These are phyloP conservation scores for Melanotaenia trifasciata DNA, from an alignment of 2,797 vertebrate genomes.

Conservation along the genomic window DNA sequence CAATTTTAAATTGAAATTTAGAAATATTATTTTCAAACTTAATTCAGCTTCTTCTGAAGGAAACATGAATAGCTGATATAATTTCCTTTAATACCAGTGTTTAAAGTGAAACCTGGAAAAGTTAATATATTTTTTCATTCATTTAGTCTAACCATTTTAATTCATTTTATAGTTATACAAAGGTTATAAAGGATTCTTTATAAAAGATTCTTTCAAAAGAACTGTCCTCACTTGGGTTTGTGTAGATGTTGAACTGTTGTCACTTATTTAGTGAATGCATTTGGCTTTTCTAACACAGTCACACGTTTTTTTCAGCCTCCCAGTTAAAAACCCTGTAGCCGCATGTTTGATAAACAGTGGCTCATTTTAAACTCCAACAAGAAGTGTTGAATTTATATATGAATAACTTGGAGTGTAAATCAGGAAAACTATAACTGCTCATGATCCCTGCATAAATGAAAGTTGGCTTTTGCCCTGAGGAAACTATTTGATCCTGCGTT, in stretches of 20 bases:
- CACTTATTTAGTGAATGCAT: conserved; percentile 41
- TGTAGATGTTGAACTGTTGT: conserved; percentile 57
- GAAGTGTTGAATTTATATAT: conserved; percentile 26
- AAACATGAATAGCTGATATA: no score
- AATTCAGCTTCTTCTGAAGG: no score
- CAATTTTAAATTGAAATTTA: no score
- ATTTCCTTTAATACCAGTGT: background rate
- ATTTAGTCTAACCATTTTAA: conserved; percentile 6
- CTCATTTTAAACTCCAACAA: conserved; percentile 42
- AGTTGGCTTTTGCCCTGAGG: conserved; percentile 48
- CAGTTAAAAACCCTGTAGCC: conserved; percentile 41
- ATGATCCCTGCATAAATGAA: conserved; percentile 36
- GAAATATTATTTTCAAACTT: background rate
- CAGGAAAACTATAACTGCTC: conserved; percentile 27
- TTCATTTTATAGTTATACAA: conserved; percentile 9
- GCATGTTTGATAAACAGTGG: conserved; percentile 35
- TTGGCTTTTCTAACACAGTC: conserved; percentile 42
- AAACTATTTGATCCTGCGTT: conserved; percentile 48
- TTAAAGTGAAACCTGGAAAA: background rate
- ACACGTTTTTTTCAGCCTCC: conserved; percentile 52
- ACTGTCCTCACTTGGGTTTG: conserved; percentile 13
- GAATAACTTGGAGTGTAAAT: conserved; percentile 34
- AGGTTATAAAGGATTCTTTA: conserved; percentile 14
- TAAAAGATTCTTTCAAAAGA: conserved; percentile 10
- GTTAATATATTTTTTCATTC: background rate